Conservation (phyloP, 2,888 invertebrate genomes). For the Sylvicola cinctus region DNA sequence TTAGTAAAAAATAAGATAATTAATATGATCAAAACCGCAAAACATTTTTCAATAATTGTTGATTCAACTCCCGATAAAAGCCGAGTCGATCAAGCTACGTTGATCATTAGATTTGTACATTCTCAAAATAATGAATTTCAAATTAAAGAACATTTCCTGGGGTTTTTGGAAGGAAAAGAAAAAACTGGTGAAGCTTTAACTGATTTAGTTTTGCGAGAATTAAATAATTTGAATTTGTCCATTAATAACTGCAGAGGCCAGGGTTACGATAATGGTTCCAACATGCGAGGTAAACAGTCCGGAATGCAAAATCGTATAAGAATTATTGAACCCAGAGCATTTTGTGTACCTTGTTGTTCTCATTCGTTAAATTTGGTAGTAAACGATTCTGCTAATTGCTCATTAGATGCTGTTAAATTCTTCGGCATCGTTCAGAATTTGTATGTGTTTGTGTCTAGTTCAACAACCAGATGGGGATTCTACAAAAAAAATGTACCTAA, state of each 20-base stretch:
- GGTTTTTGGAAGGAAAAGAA: constrained; percentile 5
- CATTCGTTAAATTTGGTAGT: constrained; percentile 5
- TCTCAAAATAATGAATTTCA: constrained; percentile 2
- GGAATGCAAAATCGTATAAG: constrained; percentile 5
- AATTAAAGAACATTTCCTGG: constrained; percentile 5
- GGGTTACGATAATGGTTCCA: constrained; percentile 5
- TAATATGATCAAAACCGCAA: constrained; percentile 4
- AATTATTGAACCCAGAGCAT: constrained; percentile 2
- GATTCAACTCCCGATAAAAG: constrained; percentile 4
- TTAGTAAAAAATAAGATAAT: constrained; percentile 5
- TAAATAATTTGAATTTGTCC: not conserved
- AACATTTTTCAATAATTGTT: constrained; percentile 7
- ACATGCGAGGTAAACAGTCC: constrained; percentile 4
- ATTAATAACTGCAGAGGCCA: constrained; percentile 5
- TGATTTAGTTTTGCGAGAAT: constrained; percentile 5
- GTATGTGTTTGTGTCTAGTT: constrained; percentile 4
- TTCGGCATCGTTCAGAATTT: constrained; percentile 2
- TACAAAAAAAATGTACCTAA: constrained; percentile 2
- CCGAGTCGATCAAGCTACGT: constrained; percentile 1
- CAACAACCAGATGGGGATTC: constrained; percentile 5
- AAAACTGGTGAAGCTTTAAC: constrained; percentile 4
- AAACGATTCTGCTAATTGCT: constrained; percentile 4
- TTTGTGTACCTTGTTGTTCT: constrained; percentile 5
- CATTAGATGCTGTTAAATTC: constrained; percentile 4
- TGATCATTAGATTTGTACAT: constrained; percentile 2